Percentiles rank a stretch among this genome's conserved stretches.
Conservation (phyloP, 2,888 invertebrate species). For the Eurois occulta region DNA sequence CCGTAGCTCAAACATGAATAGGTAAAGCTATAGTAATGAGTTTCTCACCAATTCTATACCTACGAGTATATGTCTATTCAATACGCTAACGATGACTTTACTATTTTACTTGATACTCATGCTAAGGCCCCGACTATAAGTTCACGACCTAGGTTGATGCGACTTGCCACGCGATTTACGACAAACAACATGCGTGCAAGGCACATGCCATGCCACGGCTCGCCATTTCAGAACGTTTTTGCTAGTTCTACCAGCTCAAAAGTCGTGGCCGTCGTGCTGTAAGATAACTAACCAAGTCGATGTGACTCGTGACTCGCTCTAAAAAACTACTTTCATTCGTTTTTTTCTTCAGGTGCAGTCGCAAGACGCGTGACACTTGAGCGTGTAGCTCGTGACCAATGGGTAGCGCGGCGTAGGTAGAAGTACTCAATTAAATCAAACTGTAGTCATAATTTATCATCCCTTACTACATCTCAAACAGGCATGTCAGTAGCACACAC, state of each 20-base stretch:
- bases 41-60: neutral
- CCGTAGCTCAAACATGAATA: neutral
- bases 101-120: neutral
- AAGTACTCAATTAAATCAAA: neutral
- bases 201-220: neutral
- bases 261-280: neutral
- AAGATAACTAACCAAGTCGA: neutral
- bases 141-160: too few relatives aligned
- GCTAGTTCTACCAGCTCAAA: neutral
- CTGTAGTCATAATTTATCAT: conserved; percentile 8
- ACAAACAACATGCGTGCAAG: neutral
- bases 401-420: neutral
- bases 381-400: neutral
- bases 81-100: neutral
- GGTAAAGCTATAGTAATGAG: neutral
- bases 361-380: neutral
- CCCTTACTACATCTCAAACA: conserved; percentile 7
- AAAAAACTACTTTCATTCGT: neutral
- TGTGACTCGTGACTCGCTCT: neutral
- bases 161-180: neutral
- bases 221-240: neutral
- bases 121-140: neutral
- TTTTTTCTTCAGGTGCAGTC: neutral
- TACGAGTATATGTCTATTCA: too few relatives aligned
- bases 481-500: conserved; percentile 13